Evolutionary conservation across 2,888 invertebrate genomes (phyloP), one percentile per base, ranked within the genome.

Genomic region (Orchesellides sinensis): DNA sequence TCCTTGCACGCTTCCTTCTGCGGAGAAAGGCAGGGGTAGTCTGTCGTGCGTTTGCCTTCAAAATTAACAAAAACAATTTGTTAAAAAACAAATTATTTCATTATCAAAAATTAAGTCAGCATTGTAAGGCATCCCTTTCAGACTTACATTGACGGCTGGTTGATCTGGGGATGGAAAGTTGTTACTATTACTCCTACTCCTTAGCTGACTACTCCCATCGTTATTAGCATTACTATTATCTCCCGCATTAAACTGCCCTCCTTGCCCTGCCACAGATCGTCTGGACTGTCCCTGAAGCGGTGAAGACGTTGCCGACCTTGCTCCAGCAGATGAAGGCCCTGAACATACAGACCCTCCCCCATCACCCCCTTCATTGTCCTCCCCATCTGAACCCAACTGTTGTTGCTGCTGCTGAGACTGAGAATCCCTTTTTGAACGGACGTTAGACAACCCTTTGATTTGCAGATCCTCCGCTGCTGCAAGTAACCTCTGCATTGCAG

Each of bases 391-490:
- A 29, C 49, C 29, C 27, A 12, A 10, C n/a, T n/a, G n/a, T n/a
- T n/a, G n/a, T 14, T 25, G 35, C 49, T 68, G 32, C 54, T 69
- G 23, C 29, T 65, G 65, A 4, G 6, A 4, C 2, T 12, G 4
- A 12, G 21, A 32, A 12, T 77, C 77, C 59, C 59, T 17, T 25
- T 73, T 85, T 0, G 84, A 80, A 69, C 86, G 56, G 10, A 91
- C 90, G 85, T 90, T 90, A 63, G 90, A 89, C 69, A 91, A 88
- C n/a, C 91, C 92, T 89, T 92, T 92, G 1, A 92, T 90, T 89
- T 91, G 90, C 17, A 92, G 89, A 27, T 89, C 89, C 88, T 91
- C 91, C 1, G 91, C 91, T 32, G 91, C 89, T 3, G 89, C 89
- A 40, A 92, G 86, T 40, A 92, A 89, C 77, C 90, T 88, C 72